Percentiles rank a stretch among this genome's conserved stretches.
phyloP scores from a whole-genome alignment of 1,140 invertebrate species.

The Anthonomus grandis region DNA sequence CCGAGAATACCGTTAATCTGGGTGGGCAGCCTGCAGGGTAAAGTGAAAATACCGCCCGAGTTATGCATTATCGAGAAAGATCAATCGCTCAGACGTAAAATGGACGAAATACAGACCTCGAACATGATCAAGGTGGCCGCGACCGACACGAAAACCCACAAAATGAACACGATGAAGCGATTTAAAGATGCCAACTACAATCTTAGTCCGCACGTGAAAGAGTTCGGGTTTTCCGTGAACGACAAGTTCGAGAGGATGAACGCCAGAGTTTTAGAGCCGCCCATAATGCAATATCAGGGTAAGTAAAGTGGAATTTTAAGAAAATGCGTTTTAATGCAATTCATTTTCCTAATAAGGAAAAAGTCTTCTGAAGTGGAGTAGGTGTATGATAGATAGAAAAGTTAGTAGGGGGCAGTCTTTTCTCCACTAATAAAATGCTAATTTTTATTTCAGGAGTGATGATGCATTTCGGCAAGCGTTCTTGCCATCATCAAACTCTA shows the following conservation, averaged over 20 bases:
- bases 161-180: constrained; percentile 60
- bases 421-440: no score
- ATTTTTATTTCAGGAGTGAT: no score
- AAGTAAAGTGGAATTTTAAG: no score
- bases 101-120: constrained; percentile 58
- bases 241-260: constrained; percentile 55
- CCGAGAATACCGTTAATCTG: constrained; percentile 60
- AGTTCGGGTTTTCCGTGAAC: constrained; percentile 59
- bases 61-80: constrained; percentile 59
- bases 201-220: constrained; percentile 50
- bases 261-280: constrained; percentile 57
- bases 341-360: no score
- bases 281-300: constrained; percentile 54
- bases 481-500: no score
- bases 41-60: constrained; percentile 54
- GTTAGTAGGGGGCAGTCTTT: no score
- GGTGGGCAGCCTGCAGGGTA: constrained; percentile 54
- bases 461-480: no score
- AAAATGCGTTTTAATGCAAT: no score
- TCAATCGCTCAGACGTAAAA: constrained; percentile 56
- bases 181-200: constrained; percentile 54
- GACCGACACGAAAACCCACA: constrained; percentile 56
- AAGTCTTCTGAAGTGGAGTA: no score
- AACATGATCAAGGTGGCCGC: constrained; percentile 65
- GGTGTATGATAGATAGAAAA: no score